Conservation (phyloP, 2,888 invertebrate species). For the Eupeodes luniger region DNA sequence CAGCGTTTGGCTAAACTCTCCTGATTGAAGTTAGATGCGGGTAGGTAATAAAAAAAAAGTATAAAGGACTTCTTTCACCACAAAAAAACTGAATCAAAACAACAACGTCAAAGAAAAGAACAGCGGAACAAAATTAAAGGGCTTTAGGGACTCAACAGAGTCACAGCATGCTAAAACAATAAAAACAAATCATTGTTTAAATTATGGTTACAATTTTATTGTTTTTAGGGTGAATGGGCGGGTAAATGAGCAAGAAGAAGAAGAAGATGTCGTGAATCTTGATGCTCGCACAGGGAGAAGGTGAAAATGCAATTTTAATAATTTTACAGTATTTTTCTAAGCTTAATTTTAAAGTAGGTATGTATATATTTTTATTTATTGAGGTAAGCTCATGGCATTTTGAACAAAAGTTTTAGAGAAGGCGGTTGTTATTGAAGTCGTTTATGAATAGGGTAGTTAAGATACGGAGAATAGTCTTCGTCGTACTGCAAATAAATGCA, state of each 20-base stretch:
- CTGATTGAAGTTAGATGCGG: conserved; percentile 74
- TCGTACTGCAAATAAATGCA: neutral
- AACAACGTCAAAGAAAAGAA: conserved; percentile 53
- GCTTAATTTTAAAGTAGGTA: neutral
- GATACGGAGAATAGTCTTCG: neutral
- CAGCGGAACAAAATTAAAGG: conserved; percentile 74
- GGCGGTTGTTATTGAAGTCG: conserved; percentile 11
- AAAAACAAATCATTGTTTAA: conserved; percentile 76
- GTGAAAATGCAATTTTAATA: conserved; percentile 74
- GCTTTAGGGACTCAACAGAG: conserved; percentile 71
- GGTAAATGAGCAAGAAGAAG: conserved; percentile 38
- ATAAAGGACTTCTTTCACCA: conserved; percentile 68
- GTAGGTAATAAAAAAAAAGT: conserved; percentile 70
- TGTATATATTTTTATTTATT: neutral
- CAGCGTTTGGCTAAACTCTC: conserved; percentile 61
- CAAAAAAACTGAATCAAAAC: conserved; percentile 18
- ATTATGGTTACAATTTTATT: conserved; percentile 76
- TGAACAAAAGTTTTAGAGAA: neutral
- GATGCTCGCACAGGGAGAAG: conserved; percentile 47
- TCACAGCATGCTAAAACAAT: conserved; percentile 76
- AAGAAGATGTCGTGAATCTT: conserved; percentile 32
- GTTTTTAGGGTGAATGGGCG: conserved; percentile 73
- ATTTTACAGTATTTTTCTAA: conserved; percentile 51
- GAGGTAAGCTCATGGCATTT: neutral
- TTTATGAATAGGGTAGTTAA: neutral